Evolutionary conservation across 2,113 vertebrate genomes (phyloP).

Genomic region (Thymallus thymallus): DNA sequence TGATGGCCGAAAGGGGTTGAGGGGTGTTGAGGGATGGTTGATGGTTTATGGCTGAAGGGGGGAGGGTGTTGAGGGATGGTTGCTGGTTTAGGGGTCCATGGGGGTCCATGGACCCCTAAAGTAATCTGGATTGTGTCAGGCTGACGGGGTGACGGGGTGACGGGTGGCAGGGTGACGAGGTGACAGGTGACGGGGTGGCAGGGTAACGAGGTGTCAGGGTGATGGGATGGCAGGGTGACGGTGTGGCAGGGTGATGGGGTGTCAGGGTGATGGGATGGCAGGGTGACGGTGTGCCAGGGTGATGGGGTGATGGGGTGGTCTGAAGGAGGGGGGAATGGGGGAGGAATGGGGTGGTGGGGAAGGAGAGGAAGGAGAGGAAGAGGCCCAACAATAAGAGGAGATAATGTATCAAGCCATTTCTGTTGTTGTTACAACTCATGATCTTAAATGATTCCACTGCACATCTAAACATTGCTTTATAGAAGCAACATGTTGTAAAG

Average conservation of each 20-base stretch:
- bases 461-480: no score
- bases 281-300: background rate
- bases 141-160: no score
- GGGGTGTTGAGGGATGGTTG: constrained; percentile 41
- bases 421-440: background rate
- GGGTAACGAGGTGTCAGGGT: constrained; percentile 2
- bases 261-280: constrained; percentile 28
- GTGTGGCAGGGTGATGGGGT: background rate
- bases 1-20: constrained; percentile 44
- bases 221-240: constrained; percentile 22
- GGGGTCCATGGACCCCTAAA: constrained; percentile 53
- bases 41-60: constrained; percentile 43
- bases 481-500: no score
- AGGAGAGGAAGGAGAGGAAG: background rate
- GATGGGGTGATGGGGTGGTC: background rate
- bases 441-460: background rate
- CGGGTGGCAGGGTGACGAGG: no score
- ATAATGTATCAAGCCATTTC: constrained; percentile 65
- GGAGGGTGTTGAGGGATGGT: no score
- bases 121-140: constrained; percentile 70
- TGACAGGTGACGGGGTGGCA: constrained; percentile 56
- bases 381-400: constrained; percentile 65
- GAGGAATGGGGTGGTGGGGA: no score
- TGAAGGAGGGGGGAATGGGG: background rate
- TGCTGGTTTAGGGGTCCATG: constrained; percentile 21